Evolutionary conservation across 2,888 invertebrate species (phyloP).

Genomic region (Nyleta sp.): DNA sequence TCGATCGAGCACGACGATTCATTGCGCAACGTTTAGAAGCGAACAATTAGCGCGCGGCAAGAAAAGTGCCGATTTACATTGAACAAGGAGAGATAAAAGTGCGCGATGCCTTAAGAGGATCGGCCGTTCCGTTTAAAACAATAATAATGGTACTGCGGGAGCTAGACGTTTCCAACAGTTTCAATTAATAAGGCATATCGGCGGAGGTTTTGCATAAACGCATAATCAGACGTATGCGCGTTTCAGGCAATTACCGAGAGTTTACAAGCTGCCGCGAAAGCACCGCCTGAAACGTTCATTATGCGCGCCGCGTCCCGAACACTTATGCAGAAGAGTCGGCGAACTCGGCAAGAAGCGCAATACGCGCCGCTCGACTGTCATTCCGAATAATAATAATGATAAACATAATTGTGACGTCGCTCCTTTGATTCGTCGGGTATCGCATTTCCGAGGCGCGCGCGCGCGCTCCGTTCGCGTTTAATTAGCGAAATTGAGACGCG

Average conservation of each 20-base stretch:
- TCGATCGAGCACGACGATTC: too few relatives aligned
- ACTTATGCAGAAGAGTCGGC: conserved; percentile 58
- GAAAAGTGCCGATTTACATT: conserved; percentile 29
- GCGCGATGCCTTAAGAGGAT: conserved; percentile 35
- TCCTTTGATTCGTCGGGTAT: conserved; percentile 1
- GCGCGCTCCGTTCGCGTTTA: conserved; percentile 30
- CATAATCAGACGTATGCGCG: conserved; percentile 60
- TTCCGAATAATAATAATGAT: conserved; percentile 55
- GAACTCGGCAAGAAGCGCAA: conserved; percentile 61
- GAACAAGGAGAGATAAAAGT: conserved; percentile 10
- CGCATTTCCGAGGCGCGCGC: conserved; percentile 6
- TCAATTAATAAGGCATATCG: conserved; percentile 62
- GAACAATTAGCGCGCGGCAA: background rate
- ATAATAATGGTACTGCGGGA: conserved; percentile 45
- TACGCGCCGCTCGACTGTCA: conserved; percentile 56
- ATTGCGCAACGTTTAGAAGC: conserved; percentile 2
- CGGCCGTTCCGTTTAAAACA: conserved; percentile 48
- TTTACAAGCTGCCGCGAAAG: conserved; percentile 65
- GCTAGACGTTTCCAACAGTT: conserved; percentile 51
- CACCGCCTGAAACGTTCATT: conserved; percentile 63
- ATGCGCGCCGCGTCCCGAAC: conserved; percentile 60
- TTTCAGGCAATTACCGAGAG: conserved; percentile 61
- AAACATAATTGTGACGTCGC: conserved; percentile 42
- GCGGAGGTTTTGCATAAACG: conserved; percentile 59
- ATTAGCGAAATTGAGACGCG: conserved; percentile 48